A percentile compares a stretch with the other conserved stretches of the same genome.
Evolutionary conservation across 2,888 invertebrate genomes (phyloP).

Genomic region (Caenorhabditis sp.): DNA sequence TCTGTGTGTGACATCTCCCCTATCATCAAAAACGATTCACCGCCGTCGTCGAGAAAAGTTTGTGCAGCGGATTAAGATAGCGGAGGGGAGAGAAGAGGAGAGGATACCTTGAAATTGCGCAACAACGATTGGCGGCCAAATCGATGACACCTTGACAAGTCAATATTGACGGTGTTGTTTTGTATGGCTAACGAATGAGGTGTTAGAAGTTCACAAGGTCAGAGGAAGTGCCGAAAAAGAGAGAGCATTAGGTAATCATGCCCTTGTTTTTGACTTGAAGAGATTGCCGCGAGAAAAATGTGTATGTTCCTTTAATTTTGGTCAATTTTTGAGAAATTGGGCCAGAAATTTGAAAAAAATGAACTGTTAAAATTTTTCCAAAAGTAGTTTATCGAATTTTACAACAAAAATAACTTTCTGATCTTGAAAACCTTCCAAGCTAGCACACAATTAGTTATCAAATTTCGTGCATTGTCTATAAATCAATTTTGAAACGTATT

Average conservation of each 20-base stretch:
- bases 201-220: not conserved
- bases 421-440: too few species aligned
- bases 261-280: too few species aligned
- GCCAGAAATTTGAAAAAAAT: too few species aligned
- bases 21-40: not conserved
- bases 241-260: not conserved
- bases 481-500: too few species aligned
- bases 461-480: too few species aligned
- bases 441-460: too few species aligned
- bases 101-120: constrained; percentile 1
- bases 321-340: too few species aligned
- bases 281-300: too few species aligned
- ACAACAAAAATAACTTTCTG: too few species aligned
- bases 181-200: not conserved
- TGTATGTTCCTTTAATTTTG: too few species aligned
- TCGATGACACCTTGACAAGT: not conserved
- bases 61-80: constrained; percentile 35
- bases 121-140: not conserved
- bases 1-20: not conserved
- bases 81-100: not conserved
- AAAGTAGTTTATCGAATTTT: too few species aligned
- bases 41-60: constrained; percentile 23
- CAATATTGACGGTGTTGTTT: not conserved
- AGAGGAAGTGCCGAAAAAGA: not conserved
- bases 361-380: too few species aligned